phyloP scores from a whole-genome alignment of 1,140 invertebrate species.

The Drosophila novamexicana region DNA sequence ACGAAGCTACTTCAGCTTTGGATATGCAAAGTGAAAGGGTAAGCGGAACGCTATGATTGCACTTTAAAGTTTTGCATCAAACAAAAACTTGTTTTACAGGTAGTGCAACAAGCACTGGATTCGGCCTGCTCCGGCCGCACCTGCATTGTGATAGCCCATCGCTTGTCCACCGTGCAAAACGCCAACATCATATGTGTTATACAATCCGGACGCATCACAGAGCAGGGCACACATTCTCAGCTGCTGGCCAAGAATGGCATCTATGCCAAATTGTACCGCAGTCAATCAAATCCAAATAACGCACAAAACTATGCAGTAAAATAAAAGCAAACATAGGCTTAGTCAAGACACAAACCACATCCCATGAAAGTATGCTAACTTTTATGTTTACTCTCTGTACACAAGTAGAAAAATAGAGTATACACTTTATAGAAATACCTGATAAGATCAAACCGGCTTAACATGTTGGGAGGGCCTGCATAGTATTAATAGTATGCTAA shows the following conservation, averaged over 20 bases:
- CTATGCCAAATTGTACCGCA: constrained; percentile 90
- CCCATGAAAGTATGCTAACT: constrained; percentile 23
- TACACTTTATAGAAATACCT: constrained; percentile 3
- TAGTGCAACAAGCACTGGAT: constrained; percentile 88
- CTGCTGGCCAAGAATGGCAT: constrained; percentile 90
- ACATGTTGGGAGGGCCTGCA: not conserved
- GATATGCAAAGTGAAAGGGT: constrained; percentile 89
- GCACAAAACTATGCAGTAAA: constrained; percentile 16
- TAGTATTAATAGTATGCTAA: not conserved
- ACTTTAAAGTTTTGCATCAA: not conserved
- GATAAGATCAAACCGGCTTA: not conserved
- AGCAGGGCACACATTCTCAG: constrained; percentile 93
- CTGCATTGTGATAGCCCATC: constrained; percentile 90
- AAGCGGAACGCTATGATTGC: not conserved
- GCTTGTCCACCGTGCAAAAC: constrained; percentile 89
- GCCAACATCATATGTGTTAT: constrained; percentile 92
- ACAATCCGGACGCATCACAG: constrained; percentile 90
- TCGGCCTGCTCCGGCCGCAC: constrained; percentile 87
- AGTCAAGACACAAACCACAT: constrained; percentile 21
- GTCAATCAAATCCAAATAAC: constrained; percentile 72
- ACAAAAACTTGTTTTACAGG: constrained; percentile 67
- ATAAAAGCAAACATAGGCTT: not conserved
- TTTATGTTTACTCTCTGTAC: too few relatives aligned
- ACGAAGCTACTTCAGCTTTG: constrained; percentile 93
- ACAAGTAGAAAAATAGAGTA: not conserved